These are phyloP conservation scores for Panulirus ornatus DNA, from an alignment of 1,140 invertebrate genomes.

Conservation along the genomic window DNA sequence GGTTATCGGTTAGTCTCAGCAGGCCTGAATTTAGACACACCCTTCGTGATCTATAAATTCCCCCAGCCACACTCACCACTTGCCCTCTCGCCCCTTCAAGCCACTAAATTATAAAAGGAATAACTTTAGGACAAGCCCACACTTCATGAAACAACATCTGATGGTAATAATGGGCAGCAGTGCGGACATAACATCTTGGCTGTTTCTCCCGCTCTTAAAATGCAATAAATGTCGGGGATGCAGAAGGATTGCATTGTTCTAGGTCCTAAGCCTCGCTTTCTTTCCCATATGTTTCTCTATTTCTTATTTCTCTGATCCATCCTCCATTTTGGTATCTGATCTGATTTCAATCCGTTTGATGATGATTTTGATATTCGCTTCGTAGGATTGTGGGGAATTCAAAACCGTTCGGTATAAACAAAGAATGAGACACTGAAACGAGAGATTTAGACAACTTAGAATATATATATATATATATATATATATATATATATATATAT, in stretches of 20 bases:
- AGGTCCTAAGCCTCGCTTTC: neutral
- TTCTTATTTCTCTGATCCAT: neutral
- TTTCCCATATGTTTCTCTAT: neutral
- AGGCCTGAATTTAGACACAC: too few species aligned
- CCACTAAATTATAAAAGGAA: constrained; percentile 30
- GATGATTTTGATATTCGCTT: too few species aligned
- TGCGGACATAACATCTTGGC: constrained; percentile 23
- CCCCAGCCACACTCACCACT: too few species aligned
- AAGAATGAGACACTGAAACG: neutral
- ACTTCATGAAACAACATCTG: constrained; percentile 22
- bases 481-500: too few species aligned
- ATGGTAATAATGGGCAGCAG: neutral
- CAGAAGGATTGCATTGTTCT: constrained; percentile 36
- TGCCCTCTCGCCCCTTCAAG: too few species aligned
- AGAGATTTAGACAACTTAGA: too few species aligned
- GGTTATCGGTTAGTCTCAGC: too few species aligned
- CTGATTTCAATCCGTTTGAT: too few species aligned
- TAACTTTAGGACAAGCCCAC: neutral
- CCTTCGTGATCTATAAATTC: too few species aligned
- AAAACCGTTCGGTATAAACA: too few species aligned
- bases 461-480: too few species aligned
- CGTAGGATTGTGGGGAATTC: too few species aligned
- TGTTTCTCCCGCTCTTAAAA: constrained; percentile 42
- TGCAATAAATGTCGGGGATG: constrained; percentile 46
- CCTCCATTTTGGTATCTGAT: neutral